Conservation (phyloP, 2,113 vertebrate genomes). For the Lutjanus erythropterus region DNA sequence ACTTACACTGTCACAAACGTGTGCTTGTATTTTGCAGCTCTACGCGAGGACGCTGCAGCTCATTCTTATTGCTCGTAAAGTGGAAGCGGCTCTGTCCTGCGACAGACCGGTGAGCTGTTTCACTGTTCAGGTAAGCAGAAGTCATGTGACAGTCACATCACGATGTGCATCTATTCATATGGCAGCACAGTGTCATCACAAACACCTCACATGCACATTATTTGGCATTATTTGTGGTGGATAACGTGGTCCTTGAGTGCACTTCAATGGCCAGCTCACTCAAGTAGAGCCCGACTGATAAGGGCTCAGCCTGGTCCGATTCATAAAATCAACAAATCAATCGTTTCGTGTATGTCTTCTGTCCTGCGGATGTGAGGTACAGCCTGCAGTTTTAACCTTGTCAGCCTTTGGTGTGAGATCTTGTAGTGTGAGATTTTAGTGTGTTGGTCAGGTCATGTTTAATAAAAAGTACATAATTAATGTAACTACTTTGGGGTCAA, state of each 20-base stretch:
- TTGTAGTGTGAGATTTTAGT: no score
- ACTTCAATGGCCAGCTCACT: neutral
- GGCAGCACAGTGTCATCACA: neutral
- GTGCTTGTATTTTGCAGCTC: slow-evolving; percentile 32
- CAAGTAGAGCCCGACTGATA: no score
- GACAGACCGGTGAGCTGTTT: slow-evolving; percentile 39
- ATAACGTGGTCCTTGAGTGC: neutral
- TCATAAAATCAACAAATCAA: no score
- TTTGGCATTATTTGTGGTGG: neutral
- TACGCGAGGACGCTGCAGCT: slow-evolving; percentile 11
- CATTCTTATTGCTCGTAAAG: slow-evolving; percentile 10
- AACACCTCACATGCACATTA: no score
- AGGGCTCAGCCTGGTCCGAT: no score
- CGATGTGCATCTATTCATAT: neutral
- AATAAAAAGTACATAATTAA: no score
- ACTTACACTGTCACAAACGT: neutral
- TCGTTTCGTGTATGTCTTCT: no score
- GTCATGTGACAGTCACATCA: neutral
- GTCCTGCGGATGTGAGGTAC: no score
- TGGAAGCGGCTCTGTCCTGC: slow-evolving; percentile 21
- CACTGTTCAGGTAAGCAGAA: slow-evolving; percentile 39
- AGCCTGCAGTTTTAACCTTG: no score
- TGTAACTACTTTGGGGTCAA: no score
- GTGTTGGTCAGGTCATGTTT: no score
- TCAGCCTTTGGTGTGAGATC: no score